Percentiles rank a stretch among this genome's conserved stretches.
These are phyloP conservation scores for Phylloscopus trochilus DNA, from an alignment of 2,113 vertebrate species.

Conservation along the genomic window DNA sequence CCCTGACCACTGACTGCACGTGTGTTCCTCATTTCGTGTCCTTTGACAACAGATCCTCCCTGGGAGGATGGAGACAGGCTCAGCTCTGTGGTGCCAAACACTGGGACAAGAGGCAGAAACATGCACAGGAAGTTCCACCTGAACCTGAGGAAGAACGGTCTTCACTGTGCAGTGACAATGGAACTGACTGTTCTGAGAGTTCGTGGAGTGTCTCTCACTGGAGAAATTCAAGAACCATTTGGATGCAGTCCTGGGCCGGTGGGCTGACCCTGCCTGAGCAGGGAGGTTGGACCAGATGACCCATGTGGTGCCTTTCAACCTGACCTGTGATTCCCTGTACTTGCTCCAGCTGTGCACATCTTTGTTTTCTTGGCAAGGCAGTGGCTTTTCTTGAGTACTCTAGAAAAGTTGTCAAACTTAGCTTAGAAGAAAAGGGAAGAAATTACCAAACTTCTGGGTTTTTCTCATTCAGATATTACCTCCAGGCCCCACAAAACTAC, in stretches of 20 bases:
- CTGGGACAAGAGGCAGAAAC: not conserved
- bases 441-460: fast-evolving
- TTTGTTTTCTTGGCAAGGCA: fast-evolving
- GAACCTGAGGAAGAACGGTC: not conserved
- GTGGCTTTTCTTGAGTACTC: fast-evolving
- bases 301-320: not conserved
- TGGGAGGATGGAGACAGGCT: not conserved
- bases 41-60: too few species aligned
- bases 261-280: not conserved
- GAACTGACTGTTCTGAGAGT: too few species aligned
- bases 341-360: fast-evolving
- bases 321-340: not conserved
- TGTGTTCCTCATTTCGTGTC: too few species aligned
- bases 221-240: not conserved
- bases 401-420: not conserved
- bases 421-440: not conserved
- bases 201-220: not conserved
- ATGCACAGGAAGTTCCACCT: not conserved
- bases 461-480: not conserved
- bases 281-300: not conserved
- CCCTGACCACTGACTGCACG: too few species aligned
- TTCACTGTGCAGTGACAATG: not conserved
- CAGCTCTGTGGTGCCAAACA: not conserved
- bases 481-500: not conserved
- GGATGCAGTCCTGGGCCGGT: not conserved